These are phyloP conservation scores for Notolepis coatsorum DNA, from an alignment of 2,797 vertebrate species.

Conservation along the genomic window DNA sequence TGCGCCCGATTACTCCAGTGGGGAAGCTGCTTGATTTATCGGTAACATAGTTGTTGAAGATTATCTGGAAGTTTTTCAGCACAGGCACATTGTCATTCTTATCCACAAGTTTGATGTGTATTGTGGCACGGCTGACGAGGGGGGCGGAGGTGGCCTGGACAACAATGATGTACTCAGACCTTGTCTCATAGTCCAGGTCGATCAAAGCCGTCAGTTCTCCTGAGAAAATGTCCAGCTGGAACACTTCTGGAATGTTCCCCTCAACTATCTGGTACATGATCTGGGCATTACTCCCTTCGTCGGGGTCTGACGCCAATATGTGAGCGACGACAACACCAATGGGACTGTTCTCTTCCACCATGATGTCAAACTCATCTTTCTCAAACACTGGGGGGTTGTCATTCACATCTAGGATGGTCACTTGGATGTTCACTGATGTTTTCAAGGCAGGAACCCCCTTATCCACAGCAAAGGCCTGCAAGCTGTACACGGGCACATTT, in stretches of 20 bases:
- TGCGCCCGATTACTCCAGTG: slow-evolving; percentile 88
- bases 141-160: slow-evolving; percentile 97
- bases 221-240: slow-evolving; percentile 96
- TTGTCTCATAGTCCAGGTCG: slow-evolving; percentile 93
- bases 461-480: slow-evolving; percentile 91
- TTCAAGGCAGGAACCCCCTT: slow-evolving; percentile 90
- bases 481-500: slow-evolving; percentile 87
- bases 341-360: slow-evolving; percentile 96
- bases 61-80: slow-evolving; percentile 95
- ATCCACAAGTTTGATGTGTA: slow-evolving; percentile 92
- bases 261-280: slow-evolving; percentile 99
- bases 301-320: slow-evolving; percentile 92
- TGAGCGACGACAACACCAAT: slow-evolving; percentile 92
- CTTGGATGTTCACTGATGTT: slow-evolving; percentile 88
- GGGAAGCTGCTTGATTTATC: slow-evolving; percentile 94
- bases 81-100: slow-evolving; percentile 92
- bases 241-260: slow-evolving; percentile 96
- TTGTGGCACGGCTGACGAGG: slow-evolving; percentile 92
- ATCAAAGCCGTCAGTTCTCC: slow-evolving; percentile 92
- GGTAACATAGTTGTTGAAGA: slow-evolving; percentile 98
- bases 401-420: slow-evolving; percentile 92
- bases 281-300: slow-evolving; percentile 96
- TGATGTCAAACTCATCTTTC: slow-evolving; percentile 93
- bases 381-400: slow-evolving; percentile 97
- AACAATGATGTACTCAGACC: slow-evolving; percentile 92